A percentile compares a stretch with the other conserved stretches of the same genome.
phyloP scores from a whole-genome alignment of 2,797 vertebrate genomes.

The Peromyscus eremicus region DNA sequence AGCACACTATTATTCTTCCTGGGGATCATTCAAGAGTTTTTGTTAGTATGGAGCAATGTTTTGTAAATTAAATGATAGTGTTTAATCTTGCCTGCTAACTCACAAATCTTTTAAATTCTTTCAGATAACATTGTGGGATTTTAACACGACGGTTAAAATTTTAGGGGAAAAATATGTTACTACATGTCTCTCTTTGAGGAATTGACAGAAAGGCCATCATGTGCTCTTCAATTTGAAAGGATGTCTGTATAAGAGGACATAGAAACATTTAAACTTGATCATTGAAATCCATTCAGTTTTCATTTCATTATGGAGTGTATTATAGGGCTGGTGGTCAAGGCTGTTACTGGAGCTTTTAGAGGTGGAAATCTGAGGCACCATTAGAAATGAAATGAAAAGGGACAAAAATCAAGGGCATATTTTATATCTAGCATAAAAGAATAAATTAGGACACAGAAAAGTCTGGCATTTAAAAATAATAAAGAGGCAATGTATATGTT shows the following conservation, averaged over 20 bases:
- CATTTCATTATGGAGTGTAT: conserved; percentile 80
- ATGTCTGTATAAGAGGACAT: conserved; percentile 64
- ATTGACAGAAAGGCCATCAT: conserved; percentile 72
- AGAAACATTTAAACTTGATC: conserved; percentile 76
- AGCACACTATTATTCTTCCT: conserved; percentile 67
- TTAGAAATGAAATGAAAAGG: conserved; percentile 58
- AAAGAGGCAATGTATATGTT: conserved; percentile 39
- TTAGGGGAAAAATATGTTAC: not conserved
- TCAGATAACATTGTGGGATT: conserved; percentile 65
- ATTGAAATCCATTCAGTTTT: conserved; percentile 80
- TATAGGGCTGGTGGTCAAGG: conserved; percentile 64
- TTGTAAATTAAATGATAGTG: conserved; percentile 76
- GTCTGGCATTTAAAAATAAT: conserved; percentile 29
- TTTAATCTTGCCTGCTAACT: conserved; percentile 50
- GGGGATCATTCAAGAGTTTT: conserved; percentile 74
- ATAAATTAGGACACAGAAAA: conserved; percentile 27
- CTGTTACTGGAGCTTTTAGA: conserved; percentile 41
- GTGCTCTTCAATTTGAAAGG: conserved; percentile 63
- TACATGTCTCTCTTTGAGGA: conserved; percentile 54
- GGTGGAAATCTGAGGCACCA: conserved; percentile 53
- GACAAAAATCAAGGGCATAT: conserved; percentile 53
- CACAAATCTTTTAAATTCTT: conserved; percentile 76
- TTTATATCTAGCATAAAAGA: conserved; percentile 60
- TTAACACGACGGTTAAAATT: conserved; percentile 70
- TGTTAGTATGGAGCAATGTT: conserved; percentile 68